phyloP scores from a whole-genome alignment of 2,888 invertebrate genomes.

The Aphrophora alni region DNA sequence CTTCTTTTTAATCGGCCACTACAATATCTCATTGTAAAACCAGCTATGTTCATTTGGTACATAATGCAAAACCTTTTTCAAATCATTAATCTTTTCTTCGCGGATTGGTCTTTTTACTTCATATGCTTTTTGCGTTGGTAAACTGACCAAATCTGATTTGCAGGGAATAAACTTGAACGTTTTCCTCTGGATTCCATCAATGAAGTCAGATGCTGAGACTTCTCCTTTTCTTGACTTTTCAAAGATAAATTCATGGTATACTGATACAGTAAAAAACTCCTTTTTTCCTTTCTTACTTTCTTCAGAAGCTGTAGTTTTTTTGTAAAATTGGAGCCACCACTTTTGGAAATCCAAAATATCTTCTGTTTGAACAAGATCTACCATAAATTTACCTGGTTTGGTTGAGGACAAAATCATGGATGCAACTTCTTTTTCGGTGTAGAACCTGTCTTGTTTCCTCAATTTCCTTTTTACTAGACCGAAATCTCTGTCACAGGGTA shows the following conservation, averaged over 20 bases:
- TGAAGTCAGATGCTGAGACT: too few relatives aligned
- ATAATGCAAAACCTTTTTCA: too few relatives aligned
- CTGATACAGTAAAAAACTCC: too few relatives aligned
- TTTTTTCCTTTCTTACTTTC: conserved; percentile 7
- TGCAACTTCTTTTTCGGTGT: conserved; percentile 11
- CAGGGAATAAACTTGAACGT: too few relatives aligned
- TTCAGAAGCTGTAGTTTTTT: conserved; percentile 38
- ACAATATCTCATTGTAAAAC: too few relatives aligned
- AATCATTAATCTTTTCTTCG: conserved; percentile 19
- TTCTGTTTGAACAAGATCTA: conserved; percentile 34
- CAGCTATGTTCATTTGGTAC: too few relatives aligned
- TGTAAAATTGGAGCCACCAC: conserved; percentile 43
- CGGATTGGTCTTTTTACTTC: conserved; percentile 15
- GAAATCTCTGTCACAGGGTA: conserved; percentile 46
- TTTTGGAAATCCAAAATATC: conserved; percentile 41
- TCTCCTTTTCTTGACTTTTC: too few relatives aligned
- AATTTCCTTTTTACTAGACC: conserved; percentile 41
- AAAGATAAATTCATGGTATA: too few relatives aligned
- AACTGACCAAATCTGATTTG: too few relatives aligned
- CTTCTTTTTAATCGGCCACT: too few relatives aligned
- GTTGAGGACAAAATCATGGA: conserved; percentile 22
- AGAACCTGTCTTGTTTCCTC: conserved; percentile 27
- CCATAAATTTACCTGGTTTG: conserved; percentile 35
- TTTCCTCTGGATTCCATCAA: too few relatives aligned
- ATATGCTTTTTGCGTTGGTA: conserved; percentile 9